Conservation (phyloP, 2,113 vertebrate genomes). For the Typhlomys cinereus region DNA sequence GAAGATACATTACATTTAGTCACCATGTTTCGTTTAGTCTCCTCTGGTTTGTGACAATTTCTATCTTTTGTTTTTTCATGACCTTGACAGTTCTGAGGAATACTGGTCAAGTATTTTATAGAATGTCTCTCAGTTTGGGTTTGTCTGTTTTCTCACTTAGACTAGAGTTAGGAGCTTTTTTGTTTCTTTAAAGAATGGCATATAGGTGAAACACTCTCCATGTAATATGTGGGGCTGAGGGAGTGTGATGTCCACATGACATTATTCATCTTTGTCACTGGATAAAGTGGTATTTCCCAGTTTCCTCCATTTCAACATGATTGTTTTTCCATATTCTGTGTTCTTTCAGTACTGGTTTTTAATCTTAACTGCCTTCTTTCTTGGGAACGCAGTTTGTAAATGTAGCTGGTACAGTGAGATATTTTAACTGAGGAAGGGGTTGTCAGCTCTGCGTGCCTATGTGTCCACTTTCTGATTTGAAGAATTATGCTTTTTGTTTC, state of each 20-base stretch:
- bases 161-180: background rate
- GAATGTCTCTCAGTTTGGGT: background rate
- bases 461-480: background rate
- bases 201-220: background rate
- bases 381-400: background rate
- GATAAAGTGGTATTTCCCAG: too few species aligned
- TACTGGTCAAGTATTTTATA: constrained; percentile 19
- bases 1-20: background rate
- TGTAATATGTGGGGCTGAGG: background rate
- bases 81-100: constrained; percentile 38
- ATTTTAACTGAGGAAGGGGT: background rate
- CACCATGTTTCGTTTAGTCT: background rate
- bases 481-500: background rate
- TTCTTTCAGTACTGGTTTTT: background rate
- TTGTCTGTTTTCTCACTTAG: constrained; percentile 22
- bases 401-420: background rate
- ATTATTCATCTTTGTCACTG: background rate
- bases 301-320: background rate
- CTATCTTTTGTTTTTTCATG: constrained; percentile 42
- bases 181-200: background rate
- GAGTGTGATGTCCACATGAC: background rate
- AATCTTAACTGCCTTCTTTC: background rate
- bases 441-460: background rate
- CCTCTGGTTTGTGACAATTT: constrained; percentile 42
- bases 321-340: background rate